Evolutionary conservation across 2,113 vertebrate genomes (phyloP), one percentile per base, ranked within the genome.

Genomic region (Tinamus guttatus): DNA sequence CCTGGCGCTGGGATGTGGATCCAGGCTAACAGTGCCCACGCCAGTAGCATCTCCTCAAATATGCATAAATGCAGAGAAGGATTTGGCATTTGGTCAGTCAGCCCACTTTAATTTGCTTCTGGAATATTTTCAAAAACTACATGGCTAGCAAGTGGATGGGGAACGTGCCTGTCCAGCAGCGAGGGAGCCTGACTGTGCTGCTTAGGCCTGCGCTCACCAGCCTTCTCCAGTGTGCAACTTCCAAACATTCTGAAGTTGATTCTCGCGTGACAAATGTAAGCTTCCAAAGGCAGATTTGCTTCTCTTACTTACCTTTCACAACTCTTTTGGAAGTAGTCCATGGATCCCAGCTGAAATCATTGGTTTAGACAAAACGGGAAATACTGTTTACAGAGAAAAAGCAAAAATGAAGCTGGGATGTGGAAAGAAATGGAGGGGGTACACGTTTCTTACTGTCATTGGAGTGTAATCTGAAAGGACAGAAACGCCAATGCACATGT

Each of bases 71-170:
- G 75, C 64, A 90, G 60, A 91, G 74, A 65, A 74, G 38, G 62
- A 63, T 67, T 63, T 95, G 65, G 47, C 91, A 30, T 70, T 60
- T 0, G 5, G 32, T 79, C 83, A 87, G 70, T 40, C 25, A 56
- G 79, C 56, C 34, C 40, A 15, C 63, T 94, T 92, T 77, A 64
- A 81, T 83, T 89, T 73, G 63, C 73, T 74, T 85, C 59, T 73
- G 89, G 83, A 94, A 30, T 92, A 79, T 78, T 94, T 94, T 81
- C n/a, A 82, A n/a, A n/a, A n/a, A 67, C 81, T 60, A 43, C 27
- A 68, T 9, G 68, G 54, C 59, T 32, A 87, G 74, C 79, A 93
- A 95, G 41, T 32, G 51, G 85, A 67, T 63, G 41, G 0, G 45
- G 40, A 90, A 67, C 34, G 52, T 0, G 62, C 93, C 24, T 11